phyloP scores from a whole-genome alignment of 1,140 invertebrate species.

The Lithobius niger region DNA sequence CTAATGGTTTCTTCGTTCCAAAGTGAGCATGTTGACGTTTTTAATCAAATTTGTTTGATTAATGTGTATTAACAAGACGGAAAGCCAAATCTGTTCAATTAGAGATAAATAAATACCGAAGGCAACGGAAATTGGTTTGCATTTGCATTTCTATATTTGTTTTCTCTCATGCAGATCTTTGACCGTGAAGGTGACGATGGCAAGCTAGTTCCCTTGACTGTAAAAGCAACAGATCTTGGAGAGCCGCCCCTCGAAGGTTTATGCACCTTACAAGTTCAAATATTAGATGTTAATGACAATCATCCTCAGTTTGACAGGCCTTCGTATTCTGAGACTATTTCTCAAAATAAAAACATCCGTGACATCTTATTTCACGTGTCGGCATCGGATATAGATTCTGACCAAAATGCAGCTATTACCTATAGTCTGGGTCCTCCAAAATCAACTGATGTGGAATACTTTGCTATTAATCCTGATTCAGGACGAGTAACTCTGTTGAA shows the following conservation, averaged over 20 bases:
- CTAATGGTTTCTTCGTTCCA: too few relatives aligned
- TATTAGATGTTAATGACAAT: constrained; percentile 79
- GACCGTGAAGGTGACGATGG: constrained; percentile 72
- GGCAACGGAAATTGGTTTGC: too few relatives aligned
- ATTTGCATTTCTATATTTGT: constrained; percentile 9
- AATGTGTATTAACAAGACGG: background rate
- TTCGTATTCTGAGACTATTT: constrained; percentile 24
- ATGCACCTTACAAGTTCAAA: constrained; percentile 73
- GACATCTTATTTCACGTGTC: constrained; percentile 22
- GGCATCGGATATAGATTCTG: constrained; percentile 26
- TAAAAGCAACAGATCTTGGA: constrained; percentile 73
- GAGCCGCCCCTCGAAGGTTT: constrained; percentile 65
- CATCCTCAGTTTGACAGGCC: constrained; percentile 56
- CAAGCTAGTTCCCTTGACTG: constrained; percentile 63
- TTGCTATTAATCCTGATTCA: constrained; percentile 25
- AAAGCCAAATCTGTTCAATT: too few relatives aligned
- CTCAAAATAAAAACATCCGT: constrained; percentile 21
- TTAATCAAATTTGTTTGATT: background rate
- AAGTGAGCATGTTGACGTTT: background rate
- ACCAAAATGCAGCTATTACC: constrained; percentile 23
- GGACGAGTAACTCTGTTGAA: constrained; percentile 24
- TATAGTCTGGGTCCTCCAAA: constrained; percentile 17
- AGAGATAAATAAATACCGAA: too few relatives aligned
- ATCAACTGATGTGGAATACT: constrained; percentile 21
- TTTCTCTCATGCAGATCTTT: constrained; percentile 43